phyloP scores from a whole-genome alignment of 2,113 vertebrate genomes.

The Platichthys stellatus region DNA sequence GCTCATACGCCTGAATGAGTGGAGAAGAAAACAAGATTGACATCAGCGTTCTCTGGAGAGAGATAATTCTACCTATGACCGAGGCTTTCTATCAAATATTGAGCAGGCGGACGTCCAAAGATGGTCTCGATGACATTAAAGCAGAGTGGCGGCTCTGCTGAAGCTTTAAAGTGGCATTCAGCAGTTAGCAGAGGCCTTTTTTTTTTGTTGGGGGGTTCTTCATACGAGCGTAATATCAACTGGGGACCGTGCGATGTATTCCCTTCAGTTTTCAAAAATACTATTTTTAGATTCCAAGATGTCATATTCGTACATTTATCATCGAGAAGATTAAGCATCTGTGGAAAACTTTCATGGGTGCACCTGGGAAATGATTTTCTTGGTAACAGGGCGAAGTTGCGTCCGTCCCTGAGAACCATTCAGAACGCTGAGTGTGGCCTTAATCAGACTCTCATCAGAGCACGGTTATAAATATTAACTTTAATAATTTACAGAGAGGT shows the following conservation, averaged over 20 bases:
- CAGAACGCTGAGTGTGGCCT: constrained; percentile 27
- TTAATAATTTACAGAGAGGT: constrained; percentile 65
- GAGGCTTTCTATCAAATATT: constrained; percentile 78
- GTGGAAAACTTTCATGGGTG: neutral
- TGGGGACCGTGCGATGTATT: too few species aligned
- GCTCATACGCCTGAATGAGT: constrained; percentile 24
- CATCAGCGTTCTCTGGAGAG: constrained; percentile 51
- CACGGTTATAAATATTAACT: constrained; percentile 44
- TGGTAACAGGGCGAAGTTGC: neutral
- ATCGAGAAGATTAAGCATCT: neutral
- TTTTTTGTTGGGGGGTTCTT: too few species aligned
- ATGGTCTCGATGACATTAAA: constrained; percentile 58
- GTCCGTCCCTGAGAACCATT: neutral
- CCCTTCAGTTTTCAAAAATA: neutral
- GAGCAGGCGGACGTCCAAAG: constrained; percentile 66
- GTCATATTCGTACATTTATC: neutral
- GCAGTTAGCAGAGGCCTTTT: constrained; percentile 9
- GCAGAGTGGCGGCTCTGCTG: constrained; percentile 54
- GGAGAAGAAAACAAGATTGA: constrained; percentile 7
- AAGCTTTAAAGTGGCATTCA: constrained; percentile 55
- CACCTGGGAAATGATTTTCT: neutral
- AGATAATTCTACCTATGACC: constrained; percentile 74
- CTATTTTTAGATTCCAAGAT: neutral
- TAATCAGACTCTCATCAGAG: constrained; percentile 40
- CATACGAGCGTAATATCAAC: neutral